A percentile compares a stretch with the other conserved stretches of the same genome.
phyloP scores from a whole-genome alignment of 2,888 invertebrate genomes.

The Masnerella sp. region DNA sequence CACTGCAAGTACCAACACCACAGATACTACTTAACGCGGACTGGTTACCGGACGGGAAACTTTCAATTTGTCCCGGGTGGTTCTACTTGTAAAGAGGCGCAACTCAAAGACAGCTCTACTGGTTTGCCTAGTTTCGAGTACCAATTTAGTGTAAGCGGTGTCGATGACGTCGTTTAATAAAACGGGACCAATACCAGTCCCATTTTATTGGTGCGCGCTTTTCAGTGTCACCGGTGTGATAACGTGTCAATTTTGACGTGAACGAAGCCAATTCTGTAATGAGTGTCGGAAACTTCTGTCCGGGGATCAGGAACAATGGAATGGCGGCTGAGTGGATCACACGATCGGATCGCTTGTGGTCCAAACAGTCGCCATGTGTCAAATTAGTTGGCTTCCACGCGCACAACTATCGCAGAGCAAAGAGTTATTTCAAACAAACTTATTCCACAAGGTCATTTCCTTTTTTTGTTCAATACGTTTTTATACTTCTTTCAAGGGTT shows the following conservation, averaged over 20 bases:
- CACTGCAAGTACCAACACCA: constrained; percentile 57
- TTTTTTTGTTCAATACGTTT: constrained; percentile 35
- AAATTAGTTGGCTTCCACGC: constrained; percentile 75
- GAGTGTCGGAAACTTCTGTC: constrained; percentile 48
- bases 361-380: constrained; percentile 67
- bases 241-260: constrained; percentile 11
- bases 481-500: constrained; percentile 38
- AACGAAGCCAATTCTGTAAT: constrained; percentile 37
- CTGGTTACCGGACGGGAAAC: constrained; percentile 1
- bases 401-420: constrained; percentile 77
- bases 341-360: constrained; percentile 65
- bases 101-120: constrained; percentile 33
- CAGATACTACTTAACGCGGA: constrained; percentile 39
- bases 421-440: constrained; percentile 75
- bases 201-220: no score
- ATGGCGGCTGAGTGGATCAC: constrained; percentile 72
- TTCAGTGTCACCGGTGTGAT: constrained; percentile 3
- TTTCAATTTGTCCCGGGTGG: constrained; percentile 8
- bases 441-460: constrained; percentile 31
- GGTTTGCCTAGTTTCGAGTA: constrained; percentile 18
- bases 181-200: not conserved
- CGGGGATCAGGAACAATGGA: constrained; percentile 61
- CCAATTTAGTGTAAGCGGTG: constrained; percentile 35
- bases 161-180: not conserved
- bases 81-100: constrained; percentile 36